Conservation (phyloP, 92 coral and sea anemone species). For the Heteractis magnifica region DNA sequence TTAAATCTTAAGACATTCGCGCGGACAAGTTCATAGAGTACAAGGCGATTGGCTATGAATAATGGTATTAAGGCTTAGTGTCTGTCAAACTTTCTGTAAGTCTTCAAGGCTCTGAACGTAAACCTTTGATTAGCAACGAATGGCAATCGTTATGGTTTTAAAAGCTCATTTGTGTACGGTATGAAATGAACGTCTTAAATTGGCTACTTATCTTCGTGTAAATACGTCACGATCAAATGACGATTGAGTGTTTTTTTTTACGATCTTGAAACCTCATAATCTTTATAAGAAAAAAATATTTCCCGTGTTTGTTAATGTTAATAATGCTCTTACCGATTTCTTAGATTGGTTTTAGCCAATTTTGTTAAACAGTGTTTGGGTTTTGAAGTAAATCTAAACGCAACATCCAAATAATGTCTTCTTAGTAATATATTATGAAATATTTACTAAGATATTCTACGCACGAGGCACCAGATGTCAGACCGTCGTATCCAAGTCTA, state of each 20-base stretch:
- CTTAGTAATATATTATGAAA: no score
- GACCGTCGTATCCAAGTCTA: background rate
- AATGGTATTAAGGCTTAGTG: background rate
- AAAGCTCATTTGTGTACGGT: conserved; percentile 13
- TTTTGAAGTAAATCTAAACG: background rate
- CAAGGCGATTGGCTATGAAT: background rate
- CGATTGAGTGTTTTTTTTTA: background rate
- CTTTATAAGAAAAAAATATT: background rate
- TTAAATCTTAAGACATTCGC: background rate
- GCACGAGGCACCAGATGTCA: background rate
- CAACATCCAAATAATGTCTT: no score
- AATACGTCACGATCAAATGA: background rate
- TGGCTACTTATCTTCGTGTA: conserved; percentile 8
- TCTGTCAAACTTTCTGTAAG: background rate
- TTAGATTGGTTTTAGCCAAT: background rate
- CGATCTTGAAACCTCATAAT: background rate
- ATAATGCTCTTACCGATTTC: background rate
- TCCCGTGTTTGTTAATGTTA: background rate
- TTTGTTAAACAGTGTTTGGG: background rate
- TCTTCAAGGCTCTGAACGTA: background rate
- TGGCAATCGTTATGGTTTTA: conserved; percentile 1
- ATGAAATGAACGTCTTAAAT: conserved; percentile 8
- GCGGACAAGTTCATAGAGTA: background rate
- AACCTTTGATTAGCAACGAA: conserved; percentile 2
- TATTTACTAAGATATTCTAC: no score